These are phyloP conservation scores for Lampris incognitus DNA, from an alignment of 2,113 vertebrate genomes.

Conservation along the genomic window DNA sequence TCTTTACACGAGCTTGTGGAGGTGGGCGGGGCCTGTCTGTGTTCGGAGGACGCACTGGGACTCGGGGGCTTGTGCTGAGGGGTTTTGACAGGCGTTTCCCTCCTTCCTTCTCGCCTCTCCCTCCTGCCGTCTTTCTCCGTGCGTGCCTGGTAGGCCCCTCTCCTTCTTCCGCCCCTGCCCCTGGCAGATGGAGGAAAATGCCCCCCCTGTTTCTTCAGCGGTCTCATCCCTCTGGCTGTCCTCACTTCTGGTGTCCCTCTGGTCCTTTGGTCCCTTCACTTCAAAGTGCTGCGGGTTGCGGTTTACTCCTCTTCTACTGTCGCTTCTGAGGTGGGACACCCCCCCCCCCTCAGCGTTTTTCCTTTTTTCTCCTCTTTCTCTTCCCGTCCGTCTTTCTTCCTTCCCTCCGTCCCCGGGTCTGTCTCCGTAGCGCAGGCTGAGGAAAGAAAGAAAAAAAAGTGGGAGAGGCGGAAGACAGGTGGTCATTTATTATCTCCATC, in stretches of 20 bases:
- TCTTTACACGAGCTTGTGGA: constrained; percentile 59
- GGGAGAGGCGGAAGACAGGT: constrained; percentile 55
- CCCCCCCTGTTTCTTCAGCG: constrained; percentile 84
- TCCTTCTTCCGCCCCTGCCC: constrained; percentile 84
- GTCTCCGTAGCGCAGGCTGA: constrained; percentile 44
- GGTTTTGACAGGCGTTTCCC: constrained; percentile 67
- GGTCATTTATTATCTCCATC: constrained; percentile 66
- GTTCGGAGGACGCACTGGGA: constrained; percentile 43
- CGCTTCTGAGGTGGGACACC: constrained; percentile 59
- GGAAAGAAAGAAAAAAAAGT: constrained; percentile 56
- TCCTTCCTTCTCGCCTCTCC: constrained; percentile 59
- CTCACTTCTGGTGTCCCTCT: constrained; percentile 5
- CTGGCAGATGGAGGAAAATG: constrained; percentile 82
- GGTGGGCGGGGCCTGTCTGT: constrained; percentile 65
- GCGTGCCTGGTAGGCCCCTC: constrained; percentile 62
- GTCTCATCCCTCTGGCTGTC: constrained; percentile 82
- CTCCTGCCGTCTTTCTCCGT: constrained; percentile 73
- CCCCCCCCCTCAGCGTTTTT: constrained; percentile 40
- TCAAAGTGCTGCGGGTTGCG: constrained; percentile 58
- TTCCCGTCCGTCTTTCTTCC: constrained; percentile 28
- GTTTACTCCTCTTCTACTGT: constrained; percentile 28
- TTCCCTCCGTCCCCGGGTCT: background rate
- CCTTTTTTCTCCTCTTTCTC: constrained; percentile 42
- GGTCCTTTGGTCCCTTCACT: background rate
- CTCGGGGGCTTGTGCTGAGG: constrained; percentile 61